phyloP scores from a whole-genome alignment of 2,113 vertebrate genomes.

The Ascaphus truei region DNA sequence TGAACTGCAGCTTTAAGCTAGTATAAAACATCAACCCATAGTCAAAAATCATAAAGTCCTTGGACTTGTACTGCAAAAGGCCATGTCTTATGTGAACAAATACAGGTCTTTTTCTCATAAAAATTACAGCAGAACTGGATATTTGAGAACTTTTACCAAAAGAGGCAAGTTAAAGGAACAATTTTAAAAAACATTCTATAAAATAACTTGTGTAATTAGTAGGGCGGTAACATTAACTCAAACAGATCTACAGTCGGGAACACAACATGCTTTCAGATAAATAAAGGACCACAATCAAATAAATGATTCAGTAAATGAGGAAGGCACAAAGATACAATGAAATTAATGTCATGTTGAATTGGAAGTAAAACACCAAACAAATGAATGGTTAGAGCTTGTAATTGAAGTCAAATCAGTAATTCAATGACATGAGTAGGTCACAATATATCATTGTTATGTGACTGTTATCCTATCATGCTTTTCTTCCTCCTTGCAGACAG shows the following conservation, averaged over 20 bases:
- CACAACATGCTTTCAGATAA: background rate
- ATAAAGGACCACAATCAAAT: background rate
- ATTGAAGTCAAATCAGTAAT: constrained; percentile 9
- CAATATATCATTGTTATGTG: constrained; percentile 24
- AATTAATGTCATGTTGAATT: constrained; percentile 24
- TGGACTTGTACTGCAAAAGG: no score
- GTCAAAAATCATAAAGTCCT: no score
- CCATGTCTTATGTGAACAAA: no score
- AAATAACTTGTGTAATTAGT: background rate
- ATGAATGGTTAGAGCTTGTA: constrained; percentile 13
- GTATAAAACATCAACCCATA: no score
- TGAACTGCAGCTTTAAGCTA: no score
- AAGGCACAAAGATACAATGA: background rate
- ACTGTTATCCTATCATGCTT: background rate
- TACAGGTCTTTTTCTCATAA: no score
- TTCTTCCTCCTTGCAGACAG: background rate
- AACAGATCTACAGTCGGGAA: background rate
- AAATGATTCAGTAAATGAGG: background rate
- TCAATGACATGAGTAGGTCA: constrained; percentile 11
- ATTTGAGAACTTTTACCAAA: no score
- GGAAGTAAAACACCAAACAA: constrained; percentile 1
- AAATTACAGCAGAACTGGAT: no score
- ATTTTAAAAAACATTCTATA: no score
- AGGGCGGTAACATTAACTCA: background rate
- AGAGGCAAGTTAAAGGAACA: no score